Evolutionary conservation across 2,888 invertebrate species (phyloP).

Genomic region (Leptothorax acervorum): DNA sequence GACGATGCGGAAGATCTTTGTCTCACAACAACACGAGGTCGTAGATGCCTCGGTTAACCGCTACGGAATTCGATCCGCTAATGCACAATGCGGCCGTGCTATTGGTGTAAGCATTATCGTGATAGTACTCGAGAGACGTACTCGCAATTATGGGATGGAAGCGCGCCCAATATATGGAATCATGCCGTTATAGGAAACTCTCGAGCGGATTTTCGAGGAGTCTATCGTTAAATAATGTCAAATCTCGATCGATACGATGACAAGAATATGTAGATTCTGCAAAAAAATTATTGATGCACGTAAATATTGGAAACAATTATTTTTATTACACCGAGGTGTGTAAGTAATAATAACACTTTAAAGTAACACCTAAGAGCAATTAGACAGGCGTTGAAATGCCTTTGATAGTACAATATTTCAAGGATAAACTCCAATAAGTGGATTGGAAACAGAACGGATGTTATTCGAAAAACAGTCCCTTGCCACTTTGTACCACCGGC

Average conservation of each 20-base stretch:
- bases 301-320: neutral
- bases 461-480: constrained; percentile 70
- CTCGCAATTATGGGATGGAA: constrained; percentile 73
- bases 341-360: constrained; percentile 3
- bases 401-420: constrained; percentile 6
- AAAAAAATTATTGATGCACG: neutral
- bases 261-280: neutral
- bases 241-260: constrained; percentile 5
- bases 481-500: constrained; percentile 72
- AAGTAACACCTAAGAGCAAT: constrained; percentile 4
- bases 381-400: neutral
- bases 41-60: constrained; percentile 63
- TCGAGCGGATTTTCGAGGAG: constrained; percentile 53
- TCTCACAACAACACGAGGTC: constrained; percentile 48
- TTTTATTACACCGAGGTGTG: neutral
- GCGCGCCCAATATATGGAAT: constrained; percentile 71
- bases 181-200: constrained; percentile 60
- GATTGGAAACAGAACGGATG: constrained; percentile 64
- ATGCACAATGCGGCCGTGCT: constrained; percentile 68
- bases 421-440: constrained; percentile 53
- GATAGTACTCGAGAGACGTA: constrained; percentile 65
- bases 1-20: constrained; percentile 61
- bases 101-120: constrained; percentile 71
- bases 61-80: constrained; percentile 68
- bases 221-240: neutral